These are phyloP conservation scores for Amyelois transitella DNA, from an alignment of 1,140 invertebrate species.

Conservation along the genomic window DNA sequence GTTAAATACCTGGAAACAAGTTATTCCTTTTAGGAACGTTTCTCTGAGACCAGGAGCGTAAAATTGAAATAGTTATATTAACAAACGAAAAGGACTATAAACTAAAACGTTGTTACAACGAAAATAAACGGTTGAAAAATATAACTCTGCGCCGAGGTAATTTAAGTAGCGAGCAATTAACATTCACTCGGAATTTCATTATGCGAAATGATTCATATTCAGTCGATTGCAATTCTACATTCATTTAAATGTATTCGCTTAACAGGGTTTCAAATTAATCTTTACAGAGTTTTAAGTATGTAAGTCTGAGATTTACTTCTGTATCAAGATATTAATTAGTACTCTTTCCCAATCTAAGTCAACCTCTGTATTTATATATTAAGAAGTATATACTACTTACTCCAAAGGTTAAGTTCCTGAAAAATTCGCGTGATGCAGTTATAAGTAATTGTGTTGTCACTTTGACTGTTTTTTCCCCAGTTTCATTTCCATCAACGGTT, in stretches of 20 bases:
- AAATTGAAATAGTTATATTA: neutral
- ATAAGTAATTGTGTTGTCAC: too few relatives aligned
- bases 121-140: neutral
- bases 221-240: neutral
- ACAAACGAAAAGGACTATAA: neutral
- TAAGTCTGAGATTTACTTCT: too few relatives aligned
- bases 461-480: slow-evolving; percentile 19
- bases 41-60: neutral
- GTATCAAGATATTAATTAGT: too few relatives aligned
- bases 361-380: too few relatives aligned
- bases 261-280: too few relatives aligned
- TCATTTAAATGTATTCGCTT: neutral
- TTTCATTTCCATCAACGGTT: slow-evolving; percentile 73
- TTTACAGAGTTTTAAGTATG: too few relatives aligned
- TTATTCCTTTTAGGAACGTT: slow-evolving; percentile 2
- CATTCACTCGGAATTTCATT: neutral
- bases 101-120: slow-evolving; percentile 1
- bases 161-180: neutral
- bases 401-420: too few relatives aligned
- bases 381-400: too few relatives aligned
- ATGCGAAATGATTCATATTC: neutral
- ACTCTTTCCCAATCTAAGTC: too few relatives aligned
- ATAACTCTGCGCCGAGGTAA: neutral
- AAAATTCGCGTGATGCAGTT: too few relatives aligned
- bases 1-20: slow-evolving; percentile 23